A percentile compares a stretch with the other conserved stretches of the same genome.
Conservation (phyloP, 2,888 invertebrate genomes). For the Apotomis betuletana region DNA sequence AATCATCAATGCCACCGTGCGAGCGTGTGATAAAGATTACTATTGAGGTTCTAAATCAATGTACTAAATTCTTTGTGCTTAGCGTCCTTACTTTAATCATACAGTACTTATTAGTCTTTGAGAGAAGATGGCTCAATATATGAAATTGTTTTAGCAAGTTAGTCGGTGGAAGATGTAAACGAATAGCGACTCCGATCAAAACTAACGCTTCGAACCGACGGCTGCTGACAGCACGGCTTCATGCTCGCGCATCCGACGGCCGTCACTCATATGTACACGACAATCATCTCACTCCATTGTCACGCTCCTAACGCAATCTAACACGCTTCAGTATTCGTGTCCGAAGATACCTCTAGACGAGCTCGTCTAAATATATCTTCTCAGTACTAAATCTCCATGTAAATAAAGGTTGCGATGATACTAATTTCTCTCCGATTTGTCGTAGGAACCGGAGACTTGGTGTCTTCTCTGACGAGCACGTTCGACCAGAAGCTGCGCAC, state of each 20-base stretch:
- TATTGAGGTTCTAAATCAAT: neutral
- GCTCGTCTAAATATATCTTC: constrained; percentile 37
- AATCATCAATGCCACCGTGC: too few relatives aligned
- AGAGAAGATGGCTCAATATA: constrained; percentile 5
- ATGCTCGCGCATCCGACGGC: constrained; percentile 57
- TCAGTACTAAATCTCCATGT: constrained; percentile 24
- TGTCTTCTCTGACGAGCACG: constrained; percentile 91
- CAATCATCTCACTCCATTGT: constrained; percentile 46
- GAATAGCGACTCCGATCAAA: constrained; percentile 51
- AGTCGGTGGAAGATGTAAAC: constrained; percentile 19
- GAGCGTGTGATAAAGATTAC: too few relatives aligned
- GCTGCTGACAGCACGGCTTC: constrained; percentile 72
- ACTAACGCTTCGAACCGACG: constrained; percentile 74
- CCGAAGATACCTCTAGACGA: constrained; percentile 37
- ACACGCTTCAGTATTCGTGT: constrained; percentile 67
- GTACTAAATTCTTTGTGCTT: too few relatives aligned
- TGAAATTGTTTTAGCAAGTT: constrained; percentile 4
- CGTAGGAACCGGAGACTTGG: constrained; percentile 92
- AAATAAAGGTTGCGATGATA: constrained; percentile 5
- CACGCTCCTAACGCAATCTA: constrained; percentile 59
- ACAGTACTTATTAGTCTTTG: neutral
- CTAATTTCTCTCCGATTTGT: constrained; percentile 58
- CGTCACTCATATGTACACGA: constrained; percentile 43
- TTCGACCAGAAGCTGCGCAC: constrained; percentile 92
- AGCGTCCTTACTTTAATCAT: neutral